phyloP scores from a whole-genome alignment of 2,888 invertebrate genomes.

The Macrophya alboannulata region DNA sequence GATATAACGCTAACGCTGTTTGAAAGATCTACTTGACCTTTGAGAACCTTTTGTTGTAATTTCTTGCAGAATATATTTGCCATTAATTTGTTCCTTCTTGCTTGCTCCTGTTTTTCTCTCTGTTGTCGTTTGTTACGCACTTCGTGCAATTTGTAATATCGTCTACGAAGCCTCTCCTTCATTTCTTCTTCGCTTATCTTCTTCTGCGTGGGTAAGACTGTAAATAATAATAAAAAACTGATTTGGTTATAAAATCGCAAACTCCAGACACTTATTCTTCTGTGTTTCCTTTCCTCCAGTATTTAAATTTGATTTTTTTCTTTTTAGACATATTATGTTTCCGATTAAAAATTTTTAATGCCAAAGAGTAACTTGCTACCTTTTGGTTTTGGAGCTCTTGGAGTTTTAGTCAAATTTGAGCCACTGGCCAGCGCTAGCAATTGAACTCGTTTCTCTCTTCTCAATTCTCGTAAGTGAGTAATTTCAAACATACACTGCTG shows the following conservation, averaged over 20 bases:
- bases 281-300: background rate
- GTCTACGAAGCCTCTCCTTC: conserved; percentile 83
- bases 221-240: background rate
- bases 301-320: background rate
- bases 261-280: background rate
- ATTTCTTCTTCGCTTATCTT: conserved; percentile 83
- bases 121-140: conserved; percentile 83
- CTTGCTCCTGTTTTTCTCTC: conserved; percentile 83
- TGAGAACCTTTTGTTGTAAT: conserved; percentile 86
- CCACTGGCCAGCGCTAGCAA: conserved; percentile 78
- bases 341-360: background rate
- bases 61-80: conserved; percentile 90
- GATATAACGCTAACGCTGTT: conserved; percentile 84
- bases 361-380: conserved; percentile 32
- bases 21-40: conserved; percentile 86
- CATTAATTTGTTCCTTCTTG: conserved; percentile 88
- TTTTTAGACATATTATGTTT: background rate
- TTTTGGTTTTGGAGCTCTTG: conserved; percentile 63
- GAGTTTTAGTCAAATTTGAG: conserved; percentile 67
- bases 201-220: conserved; percentile 68
- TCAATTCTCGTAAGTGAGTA: conserved; percentile 79
- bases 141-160: conserved; percentile 88
- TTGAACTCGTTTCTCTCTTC: conserved; percentile 79
- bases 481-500: conserved; percentile 81
- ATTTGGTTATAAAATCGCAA: background rate